Conservation (phyloP, 2,888 invertebrate genomes). For the Blastobasis lacticolella region DNA sequence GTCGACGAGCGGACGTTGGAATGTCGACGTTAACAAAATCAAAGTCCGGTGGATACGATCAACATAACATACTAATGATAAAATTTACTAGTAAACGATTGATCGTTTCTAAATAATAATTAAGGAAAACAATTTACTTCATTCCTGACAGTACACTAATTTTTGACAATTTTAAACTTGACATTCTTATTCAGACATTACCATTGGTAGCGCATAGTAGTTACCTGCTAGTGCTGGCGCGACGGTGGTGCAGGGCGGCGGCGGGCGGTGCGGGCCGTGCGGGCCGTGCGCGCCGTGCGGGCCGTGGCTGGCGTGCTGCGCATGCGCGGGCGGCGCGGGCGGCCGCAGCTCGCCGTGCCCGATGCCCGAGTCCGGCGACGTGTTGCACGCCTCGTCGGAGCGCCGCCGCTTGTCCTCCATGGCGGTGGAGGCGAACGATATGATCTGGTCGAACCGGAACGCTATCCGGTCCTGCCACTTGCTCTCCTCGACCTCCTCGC, state of each 20-base stretch:
- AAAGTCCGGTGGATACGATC: too few relatives aligned
- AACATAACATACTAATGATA: too few relatives aligned
- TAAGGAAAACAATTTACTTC: too few relatives aligned
- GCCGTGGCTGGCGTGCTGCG: conserved; percentile 12
- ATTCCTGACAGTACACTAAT: too few relatives aligned
- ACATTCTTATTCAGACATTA: too few relatives aligned
- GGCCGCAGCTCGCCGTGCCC: conserved; percentile 78
- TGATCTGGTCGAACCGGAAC: conserved; percentile 93
- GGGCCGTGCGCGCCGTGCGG: conserved; percentile 6
- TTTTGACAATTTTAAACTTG: too few relatives aligned
- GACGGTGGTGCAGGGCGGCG: conserved; percentile 11
- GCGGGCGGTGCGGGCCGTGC: conserved; percentile 27
- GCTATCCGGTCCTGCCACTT: conserved; percentile 96
- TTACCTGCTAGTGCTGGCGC: too few relatives aligned
- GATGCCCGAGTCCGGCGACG: conserved; percentile 88
- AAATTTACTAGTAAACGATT: too few relatives aligned
- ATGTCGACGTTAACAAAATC: too few relatives aligned
- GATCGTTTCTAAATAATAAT: too few relatives aligned
- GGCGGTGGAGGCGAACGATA: conserved; percentile 94
- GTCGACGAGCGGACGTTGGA: too few relatives aligned
- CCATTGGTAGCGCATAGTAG: too few relatives aligned
- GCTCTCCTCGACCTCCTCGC: conserved; percentile 83
- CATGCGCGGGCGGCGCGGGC: conserved; percentile 30
- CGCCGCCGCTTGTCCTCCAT: conserved; percentile 89
- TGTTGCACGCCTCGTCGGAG: conserved; percentile 88